Percentiles rank a stretch among this genome's conserved stretches.
These are phyloP conservation scores for Xiphophorus couchianus DNA, from an alignment of 2,113 vertebrate genomes.

Conservation along the genomic window DNA sequence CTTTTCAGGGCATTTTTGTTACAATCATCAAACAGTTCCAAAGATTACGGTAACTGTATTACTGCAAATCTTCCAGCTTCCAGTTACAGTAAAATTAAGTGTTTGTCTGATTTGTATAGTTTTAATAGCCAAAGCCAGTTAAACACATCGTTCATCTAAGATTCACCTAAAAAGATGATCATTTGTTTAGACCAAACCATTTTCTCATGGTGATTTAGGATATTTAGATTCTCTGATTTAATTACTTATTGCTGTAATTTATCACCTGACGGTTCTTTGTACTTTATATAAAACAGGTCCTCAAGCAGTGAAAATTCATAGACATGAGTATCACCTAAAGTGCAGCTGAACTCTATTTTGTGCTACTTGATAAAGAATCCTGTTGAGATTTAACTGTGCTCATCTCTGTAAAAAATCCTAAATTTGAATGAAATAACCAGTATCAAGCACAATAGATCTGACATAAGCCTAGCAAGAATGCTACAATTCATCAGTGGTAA, in stretches of 20 bases:
- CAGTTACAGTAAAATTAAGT: not conserved
- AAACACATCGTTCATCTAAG: not conserved
- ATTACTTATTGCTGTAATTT: not conserved
- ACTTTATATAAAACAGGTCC: not conserved
- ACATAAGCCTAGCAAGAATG: not conserved
- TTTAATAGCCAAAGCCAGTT: not conserved
- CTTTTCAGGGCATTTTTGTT: too few species aligned
- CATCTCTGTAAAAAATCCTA: too few species aligned
- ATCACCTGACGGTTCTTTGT: not conserved
- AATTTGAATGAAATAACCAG: not conserved
- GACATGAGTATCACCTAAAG: too few species aligned
- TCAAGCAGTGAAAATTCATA: too few species aligned
- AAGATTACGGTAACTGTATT: too few species aligned
- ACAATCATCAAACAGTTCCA: too few species aligned
- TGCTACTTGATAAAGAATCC: too few species aligned
- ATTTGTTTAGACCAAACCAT: too few species aligned
- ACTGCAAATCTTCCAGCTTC: not conserved
- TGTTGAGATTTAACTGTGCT: not conserved
- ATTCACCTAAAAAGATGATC: too few species aligned
- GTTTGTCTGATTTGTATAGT: not conserved
- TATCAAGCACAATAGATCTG: not conserved
- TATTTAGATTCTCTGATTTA: not conserved
- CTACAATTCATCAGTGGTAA: not conserved
- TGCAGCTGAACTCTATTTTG: too few species aligned
- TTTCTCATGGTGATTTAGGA: not conserved